Conservation (phyloP, 1,140 invertebrate species). For the Megalopta genalis region DNA sequence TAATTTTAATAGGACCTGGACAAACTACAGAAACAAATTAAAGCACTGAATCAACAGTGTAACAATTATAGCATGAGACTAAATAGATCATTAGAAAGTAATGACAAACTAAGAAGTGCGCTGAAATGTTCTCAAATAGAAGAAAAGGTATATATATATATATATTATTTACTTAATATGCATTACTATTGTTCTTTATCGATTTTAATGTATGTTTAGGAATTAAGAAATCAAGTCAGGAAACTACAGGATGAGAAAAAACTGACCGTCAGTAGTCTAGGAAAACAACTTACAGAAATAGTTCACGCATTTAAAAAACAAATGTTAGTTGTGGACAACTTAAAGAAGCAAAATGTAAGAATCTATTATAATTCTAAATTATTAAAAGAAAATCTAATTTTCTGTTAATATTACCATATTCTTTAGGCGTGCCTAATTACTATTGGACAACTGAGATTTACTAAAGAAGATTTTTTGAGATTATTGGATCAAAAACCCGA, state of each 20-base stretch:
- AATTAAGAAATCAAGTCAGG: constrained; percentile 76
- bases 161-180: not conserved
- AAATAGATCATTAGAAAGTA: constrained; percentile 78
- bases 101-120: constrained; percentile 74
- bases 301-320: constrained; percentile 80
- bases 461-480: constrained; percentile 77
- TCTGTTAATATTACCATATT: constrained; percentile 19
- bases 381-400: constrained; percentile 47
- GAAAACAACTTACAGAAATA: constrained; percentile 79
- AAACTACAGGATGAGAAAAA: constrained; percentile 76
- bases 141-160: constrained; percentile 75
- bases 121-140: constrained; percentile 77
- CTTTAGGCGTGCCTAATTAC: constrained; percentile 77
- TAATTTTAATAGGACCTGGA: constrained; percentile 74
- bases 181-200: not conserved
- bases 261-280: constrained; percentile 72
- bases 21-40: constrained; percentile 77
- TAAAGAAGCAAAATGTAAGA: constrained; percentile 81
- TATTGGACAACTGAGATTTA: constrained; percentile 73
- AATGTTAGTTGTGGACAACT: constrained; percentile 79
- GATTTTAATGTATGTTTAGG: constrained; percentile 62
- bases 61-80: constrained; percentile 75
- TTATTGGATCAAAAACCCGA: constrained; percentile 77
- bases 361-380: constrained; percentile 48
- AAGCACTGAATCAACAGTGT: constrained; percentile 69